Conservation (phyloP, 2,113 vertebrate genomes). For the Petrocephalus zakoni region DNA sequence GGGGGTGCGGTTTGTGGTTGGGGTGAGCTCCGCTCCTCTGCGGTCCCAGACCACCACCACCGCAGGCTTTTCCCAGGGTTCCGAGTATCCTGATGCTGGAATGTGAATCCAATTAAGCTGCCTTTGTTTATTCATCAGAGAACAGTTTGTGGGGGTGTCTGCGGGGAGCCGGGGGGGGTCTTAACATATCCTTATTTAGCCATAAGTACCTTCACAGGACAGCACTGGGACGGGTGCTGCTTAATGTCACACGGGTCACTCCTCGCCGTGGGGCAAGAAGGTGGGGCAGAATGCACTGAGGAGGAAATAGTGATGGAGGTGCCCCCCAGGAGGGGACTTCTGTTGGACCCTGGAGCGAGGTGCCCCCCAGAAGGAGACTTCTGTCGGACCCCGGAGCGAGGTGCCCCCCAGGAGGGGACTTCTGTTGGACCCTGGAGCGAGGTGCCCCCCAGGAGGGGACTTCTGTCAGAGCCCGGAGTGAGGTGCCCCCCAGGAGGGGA, state of each 20-base stretch:
- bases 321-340: too few species aligned
- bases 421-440: not conserved
- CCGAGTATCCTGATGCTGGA: not conserved
- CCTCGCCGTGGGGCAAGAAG: not conserved
- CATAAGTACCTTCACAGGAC: not conserved
- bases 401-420: too few species aligned
- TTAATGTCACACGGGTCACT: not conserved
- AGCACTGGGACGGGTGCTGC: not conserved
- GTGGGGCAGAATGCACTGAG: not conserved
- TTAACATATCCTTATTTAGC: not conserved
- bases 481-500: not conserved
- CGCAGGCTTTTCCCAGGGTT: not conserved
- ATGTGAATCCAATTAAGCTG: not conserved
- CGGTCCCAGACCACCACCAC: not conserved
- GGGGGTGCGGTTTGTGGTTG: not conserved
- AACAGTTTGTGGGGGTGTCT: not conserved
- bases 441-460: not conserved
- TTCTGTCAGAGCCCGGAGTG: not conserved
- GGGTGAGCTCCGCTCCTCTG: not conserved
- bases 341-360: not conserved
- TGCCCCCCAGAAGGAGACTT: not conserved
- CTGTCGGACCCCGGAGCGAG: too few species aligned
- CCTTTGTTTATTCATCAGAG: conserved; percentile 1
- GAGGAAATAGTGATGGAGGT: not conserved
- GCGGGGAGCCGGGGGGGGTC: too few species aligned